phyloP scores from a whole-genome alignment of 2,888 invertebrate species.

The Plebejus argus region DNA sequence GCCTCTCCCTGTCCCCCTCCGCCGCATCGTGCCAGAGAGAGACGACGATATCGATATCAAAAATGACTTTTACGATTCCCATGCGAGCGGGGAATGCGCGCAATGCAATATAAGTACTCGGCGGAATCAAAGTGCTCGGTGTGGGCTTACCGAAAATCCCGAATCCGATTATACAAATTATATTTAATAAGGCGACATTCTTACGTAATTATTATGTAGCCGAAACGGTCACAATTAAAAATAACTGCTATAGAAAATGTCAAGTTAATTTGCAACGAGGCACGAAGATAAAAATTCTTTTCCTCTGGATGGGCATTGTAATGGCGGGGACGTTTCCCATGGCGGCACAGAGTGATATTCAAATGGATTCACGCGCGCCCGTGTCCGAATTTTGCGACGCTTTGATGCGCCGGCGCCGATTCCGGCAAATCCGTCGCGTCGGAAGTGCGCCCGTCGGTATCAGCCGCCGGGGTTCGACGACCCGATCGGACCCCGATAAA shows the following conservation, averaged over 20 bases:
- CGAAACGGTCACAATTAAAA: constrained; percentile 31
- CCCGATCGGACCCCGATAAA: constrained; percentile 72
- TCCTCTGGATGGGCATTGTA: constrained; percentile 47
- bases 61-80: constrained; percentile 75
- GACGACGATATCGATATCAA: constrained; percentile 61
- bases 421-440: constrained; percentile 81
- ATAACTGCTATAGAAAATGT: constrained; percentile 31
- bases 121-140: constrained; percentile 69
- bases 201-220: constrained; percentile 76
- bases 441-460: constrained; percentile 67
- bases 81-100: constrained; percentile 77
- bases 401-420: constrained; percentile 80
- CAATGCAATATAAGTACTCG: constrained; percentile 79
- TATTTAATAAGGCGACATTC: constrained; percentile 65
- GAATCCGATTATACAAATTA: constrained; percentile 65
- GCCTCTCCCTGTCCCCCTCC: constrained; percentile 61
- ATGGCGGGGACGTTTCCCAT: constrained; percentile 65
- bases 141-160: constrained; percentile 73
- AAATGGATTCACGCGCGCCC: constrained; percentile 78
- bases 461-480: constrained; percentile 71
- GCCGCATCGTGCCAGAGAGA: constrained; percentile 64
- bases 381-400: constrained; percentile 76
- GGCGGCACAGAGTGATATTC: constrained; percentile 73
- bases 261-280: constrained; percentile 17
- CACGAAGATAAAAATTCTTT: constrained; percentile 32